These are phyloP conservation scores for Syngnathoides biaculeatus DNA, from an alignment of 2,113 vertebrate genomes.

Conservation along the genomic window DNA sequence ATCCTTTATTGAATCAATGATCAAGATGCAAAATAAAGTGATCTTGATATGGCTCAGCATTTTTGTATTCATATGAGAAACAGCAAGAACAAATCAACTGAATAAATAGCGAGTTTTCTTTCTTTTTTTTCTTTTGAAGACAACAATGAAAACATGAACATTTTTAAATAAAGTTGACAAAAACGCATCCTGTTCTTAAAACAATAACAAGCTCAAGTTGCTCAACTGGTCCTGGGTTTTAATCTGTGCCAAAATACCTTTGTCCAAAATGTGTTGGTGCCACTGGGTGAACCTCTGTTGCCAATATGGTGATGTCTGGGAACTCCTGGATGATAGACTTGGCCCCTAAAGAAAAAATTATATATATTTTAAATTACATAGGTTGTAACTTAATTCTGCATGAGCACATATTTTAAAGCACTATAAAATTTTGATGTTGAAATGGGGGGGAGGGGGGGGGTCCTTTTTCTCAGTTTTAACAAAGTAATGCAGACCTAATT, in stretches of 20 bases:
- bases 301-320: slow-evolving; percentile 95
- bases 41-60: slow-evolving; percentile 26
- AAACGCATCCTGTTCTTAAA: slow-evolving; percentile 18
- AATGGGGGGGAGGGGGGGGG: no score
- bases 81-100: not conserved
- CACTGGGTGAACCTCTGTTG: slow-evolving; percentile 92
- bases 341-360: slow-evolving; percentile 78
- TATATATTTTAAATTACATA: not conserved
- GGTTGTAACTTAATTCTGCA: not conserved
- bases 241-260: slow-evolving; percentile 96
- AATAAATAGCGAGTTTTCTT: slow-evolving; percentile 41
- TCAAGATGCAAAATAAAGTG: slow-evolving; percentile 64
- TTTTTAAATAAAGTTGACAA: slow-evolving; percentile 33
- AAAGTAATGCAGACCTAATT: not conserved
- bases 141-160: slow-evolving; percentile 37
- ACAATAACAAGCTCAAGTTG: slow-evolving; percentile 30
- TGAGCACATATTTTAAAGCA: not conserved
- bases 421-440: not conserved
- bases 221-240: slow-evolving; percentile 50
- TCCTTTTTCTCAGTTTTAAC: not conserved
- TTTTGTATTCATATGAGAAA: slow-evolving; percentile 28
- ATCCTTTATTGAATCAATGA: slow-evolving; percentile 56
- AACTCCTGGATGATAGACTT: slow-evolving; percentile 97
- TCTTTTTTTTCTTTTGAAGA: slow-evolving; percentile 27
- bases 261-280: slow-evolving; percentile 96